Evolutionary conservation across 2,797 vertebrate genomes (phyloP), one percentile per base, ranked within the genome.

Genomic region (Chelmon rostratus): DNA sequence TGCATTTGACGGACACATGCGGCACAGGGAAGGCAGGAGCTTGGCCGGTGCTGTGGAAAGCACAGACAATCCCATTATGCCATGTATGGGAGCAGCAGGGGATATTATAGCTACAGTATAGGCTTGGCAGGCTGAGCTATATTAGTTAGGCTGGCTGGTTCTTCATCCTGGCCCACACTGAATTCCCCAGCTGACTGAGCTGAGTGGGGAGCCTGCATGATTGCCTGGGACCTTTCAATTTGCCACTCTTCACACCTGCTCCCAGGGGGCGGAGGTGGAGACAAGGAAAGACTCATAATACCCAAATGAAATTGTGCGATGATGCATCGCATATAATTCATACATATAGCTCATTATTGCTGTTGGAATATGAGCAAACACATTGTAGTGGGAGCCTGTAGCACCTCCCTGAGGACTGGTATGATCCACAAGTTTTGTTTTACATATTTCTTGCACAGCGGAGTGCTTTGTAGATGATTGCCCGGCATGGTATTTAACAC

Each of bases 141-240:
- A 84, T 85, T 84, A 84, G 83, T 76, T 54, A 79, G 78, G 84
- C 77, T 77, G 81, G 76, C 73, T 78, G 82, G 68, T 72, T 85
- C 83, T 86, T 84, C 80, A 89, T 91, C 81, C 81, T 56, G 49
- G 62, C 67, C 76, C 56, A 81, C 75, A 73, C 79, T 87, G 88
- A 89, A 88, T 93, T 88, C 81, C 79, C 61, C 85, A 88, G 87
- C 74, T 35, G 88, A 85, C 69, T 71, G 81, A 82, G 76, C 81
- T 52, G 86, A 84, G 71, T 65, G 66, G 84, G 74, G 78, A 82
- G 62, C 56, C 76, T 68, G 83, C 68, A 81, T 90, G 89, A 93
- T 92, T 90, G 91, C 88, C 88, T 89, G 84, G 83, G 86, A 87
- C 88, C 88, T 82, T 93, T 93, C 88, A 92, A 93, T 94, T 93